Conservation (phyloP, 2,113 vertebrate species). For the Zapornia atra region DNA sequence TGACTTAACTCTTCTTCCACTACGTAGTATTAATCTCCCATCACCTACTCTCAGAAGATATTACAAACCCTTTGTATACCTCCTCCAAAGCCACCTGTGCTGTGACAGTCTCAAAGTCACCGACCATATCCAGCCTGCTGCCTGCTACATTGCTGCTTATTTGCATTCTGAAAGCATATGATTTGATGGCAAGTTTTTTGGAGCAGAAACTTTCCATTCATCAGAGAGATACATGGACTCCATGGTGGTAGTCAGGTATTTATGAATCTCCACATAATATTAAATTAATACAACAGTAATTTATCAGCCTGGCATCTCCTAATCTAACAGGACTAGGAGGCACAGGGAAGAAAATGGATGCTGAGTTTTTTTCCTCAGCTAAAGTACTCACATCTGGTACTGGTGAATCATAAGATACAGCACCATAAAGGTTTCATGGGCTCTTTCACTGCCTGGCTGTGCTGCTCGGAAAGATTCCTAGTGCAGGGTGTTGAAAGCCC, state of each 20-base stretch:
- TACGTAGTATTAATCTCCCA: not conserved
- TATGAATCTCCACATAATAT: not conserved
- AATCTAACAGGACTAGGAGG: not conserved
- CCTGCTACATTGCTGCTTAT: not conserved
- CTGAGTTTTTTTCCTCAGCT: not conserved
- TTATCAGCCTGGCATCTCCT: not conserved
- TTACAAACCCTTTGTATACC: not conserved
- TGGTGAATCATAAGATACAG: not conserved
- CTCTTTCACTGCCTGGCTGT: not conserved
- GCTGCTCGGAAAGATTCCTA: not conserved
- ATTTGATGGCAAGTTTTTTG: not conserved
- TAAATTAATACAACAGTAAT: slow-evolving; percentile 15
- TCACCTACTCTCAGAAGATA: not conserved
- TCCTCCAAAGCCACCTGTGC: not conserved
- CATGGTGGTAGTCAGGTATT: not conserved
- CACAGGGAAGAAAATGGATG: not conserved
- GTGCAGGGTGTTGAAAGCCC: not conserved
- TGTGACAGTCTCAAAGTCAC: not conserved
- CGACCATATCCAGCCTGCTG: not conserved
- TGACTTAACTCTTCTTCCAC: not conserved
- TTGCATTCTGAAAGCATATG: not conserved
- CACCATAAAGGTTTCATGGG: not conserved
- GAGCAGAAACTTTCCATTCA: slow-evolving; percentile 14
- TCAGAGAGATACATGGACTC: not conserved
- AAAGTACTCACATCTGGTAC: not conserved